Base-by-base conservation (phyloP, 2,888 invertebrate genomes). In the Sipunculus nudus region DNA sequence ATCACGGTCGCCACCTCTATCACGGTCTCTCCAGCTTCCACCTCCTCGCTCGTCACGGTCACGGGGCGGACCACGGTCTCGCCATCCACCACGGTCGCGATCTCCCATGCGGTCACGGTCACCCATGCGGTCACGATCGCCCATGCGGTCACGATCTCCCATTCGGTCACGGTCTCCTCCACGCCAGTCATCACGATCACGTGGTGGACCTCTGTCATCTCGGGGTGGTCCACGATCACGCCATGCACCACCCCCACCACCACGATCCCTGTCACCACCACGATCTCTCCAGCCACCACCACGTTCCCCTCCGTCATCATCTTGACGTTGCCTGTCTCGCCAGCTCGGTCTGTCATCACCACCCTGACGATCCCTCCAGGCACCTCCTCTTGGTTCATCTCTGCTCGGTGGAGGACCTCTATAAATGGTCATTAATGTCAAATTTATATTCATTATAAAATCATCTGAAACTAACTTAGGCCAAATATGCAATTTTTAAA, bases 1-100 rank as follows among this genome's bases (percentile, higher is more conserved):
- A 47, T 57, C 55, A 13, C 53, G 61, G 8, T 65, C 58, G 26
- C 67, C 69, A 13, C 67, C 55, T 3, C 56, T 23, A 10, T 58
- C 49, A 23, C 45, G 29, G 10, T 59, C 55, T 21, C 63, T 53
- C 19, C 55, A 47, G 38, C 40, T 46, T n/a, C 38, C 48, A 38
- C 59, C 58, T 31, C 45, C 31, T 4, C 53, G 26, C 21, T 53
- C 61, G 31, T 48, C 56, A 26, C 39, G 21, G 35, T 29, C 41
- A 25, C 47, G 41, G 1, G 28, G 19, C 28, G 23, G 16, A 55
- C 29, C 49, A 5, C 52, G 55, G 35, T 52, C 55, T 10, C 38
- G 35, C 32, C 32, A 10, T 5, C 26, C 41, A 8, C 13, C 49
- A 21, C 25, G 26, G 28, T 3, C 39, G 19, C 29, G 31, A n/a